phyloP scores from a whole-genome alignment of 1,140 invertebrate genomes.

The Eumeta japonica region DNA sequence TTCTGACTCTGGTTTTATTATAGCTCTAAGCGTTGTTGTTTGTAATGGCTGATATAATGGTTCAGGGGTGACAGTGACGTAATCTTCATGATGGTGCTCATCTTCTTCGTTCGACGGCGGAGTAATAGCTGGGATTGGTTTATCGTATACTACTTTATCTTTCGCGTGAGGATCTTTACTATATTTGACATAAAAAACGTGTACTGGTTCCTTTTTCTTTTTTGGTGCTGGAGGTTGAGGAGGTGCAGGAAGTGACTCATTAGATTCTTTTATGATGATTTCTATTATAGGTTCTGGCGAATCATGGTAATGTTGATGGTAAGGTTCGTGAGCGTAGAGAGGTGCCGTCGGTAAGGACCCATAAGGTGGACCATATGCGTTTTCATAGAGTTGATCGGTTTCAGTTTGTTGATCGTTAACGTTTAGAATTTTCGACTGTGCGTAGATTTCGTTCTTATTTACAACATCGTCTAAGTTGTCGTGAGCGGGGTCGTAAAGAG shows the following conservation, averaged over 20 bases:
- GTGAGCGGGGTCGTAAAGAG: conserved; percentile 64
- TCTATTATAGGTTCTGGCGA: conserved; percentile 87
- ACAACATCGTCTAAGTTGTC: conserved; percentile 45
- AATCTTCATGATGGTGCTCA: conserved; percentile 56
- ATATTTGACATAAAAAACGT: conserved; percentile 88
- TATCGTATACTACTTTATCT: conserved; percentile 73
- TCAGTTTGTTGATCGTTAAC: conserved; percentile 53
- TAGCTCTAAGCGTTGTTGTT: conserved; percentile 75
- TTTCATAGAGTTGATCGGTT: conserved; percentile 46
- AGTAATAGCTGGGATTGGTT: conserved; percentile 71
- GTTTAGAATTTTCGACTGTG: conserved; percentile 55
- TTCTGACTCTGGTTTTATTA: conserved; percentile 82
- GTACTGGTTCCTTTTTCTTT: conserved; percentile 77
- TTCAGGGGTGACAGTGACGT: conserved; percentile 45
- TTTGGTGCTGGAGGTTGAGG: conserved; percentile 57
- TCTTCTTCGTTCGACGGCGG: conserved; percentile 64
- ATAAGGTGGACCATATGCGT: conserved; percentile 43
- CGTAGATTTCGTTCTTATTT: conserved; percentile 53
- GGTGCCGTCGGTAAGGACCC: conserved; percentile 51
- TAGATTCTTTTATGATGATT: conserved; percentile 87
- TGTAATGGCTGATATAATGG: conserved; percentile 54
- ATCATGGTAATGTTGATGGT: conserved; percentile 63
- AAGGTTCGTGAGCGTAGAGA: conserved; percentile 50
- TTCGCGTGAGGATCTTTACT: conserved; percentile 74
- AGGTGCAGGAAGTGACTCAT: conserved; percentile 73